Percentiles rank a stretch among this genome's conserved stretches.
Conservation (phyloP, 2,113 vertebrate species). For the Cryptomyrus ogoouensis region DNA sequence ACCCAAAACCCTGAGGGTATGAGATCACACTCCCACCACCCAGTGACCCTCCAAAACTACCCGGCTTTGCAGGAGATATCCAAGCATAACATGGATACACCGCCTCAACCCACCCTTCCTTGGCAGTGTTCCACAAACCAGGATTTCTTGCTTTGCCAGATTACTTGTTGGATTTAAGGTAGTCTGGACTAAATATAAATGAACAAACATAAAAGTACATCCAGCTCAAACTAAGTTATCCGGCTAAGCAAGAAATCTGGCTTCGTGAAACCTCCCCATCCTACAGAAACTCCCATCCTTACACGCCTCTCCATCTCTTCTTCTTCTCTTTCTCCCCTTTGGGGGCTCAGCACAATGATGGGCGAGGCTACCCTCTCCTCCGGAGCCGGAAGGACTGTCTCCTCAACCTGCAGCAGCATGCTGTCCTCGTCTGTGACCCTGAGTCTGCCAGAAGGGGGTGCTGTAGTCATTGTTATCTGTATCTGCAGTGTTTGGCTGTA, state of each 20-base stretch:
- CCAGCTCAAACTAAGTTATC: background rate
- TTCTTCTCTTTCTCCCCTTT: background rate
- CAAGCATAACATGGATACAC: background rate
- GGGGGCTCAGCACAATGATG: background rate
- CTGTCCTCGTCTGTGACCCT: conserved; percentile 42
- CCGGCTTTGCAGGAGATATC: background rate
- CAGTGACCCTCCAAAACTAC: background rate
- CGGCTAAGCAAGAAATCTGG: background rate
- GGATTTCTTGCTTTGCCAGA: background rate
- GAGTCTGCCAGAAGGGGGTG: conserved; percentile 33
- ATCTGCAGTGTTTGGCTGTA: background rate
- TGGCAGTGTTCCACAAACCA: background rate
- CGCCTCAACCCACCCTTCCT: background rate
- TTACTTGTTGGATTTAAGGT: background rate
- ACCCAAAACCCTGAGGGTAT: background rate
- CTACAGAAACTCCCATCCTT: background rate
- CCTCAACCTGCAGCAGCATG: conserved; percentile 36
- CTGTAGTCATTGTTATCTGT: background rate
- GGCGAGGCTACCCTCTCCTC: conserved; percentile 41
- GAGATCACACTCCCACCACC: background rate
- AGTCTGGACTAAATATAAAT: background rate
- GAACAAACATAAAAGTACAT: background rate
- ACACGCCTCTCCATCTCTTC: background rate
- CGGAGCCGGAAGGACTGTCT: background rate
- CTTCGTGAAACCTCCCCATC: background rate